Evolutionary conservation across 2,113 vertebrate species (phyloP).

Genomic region (Ctenomys sociabilis): DNA sequence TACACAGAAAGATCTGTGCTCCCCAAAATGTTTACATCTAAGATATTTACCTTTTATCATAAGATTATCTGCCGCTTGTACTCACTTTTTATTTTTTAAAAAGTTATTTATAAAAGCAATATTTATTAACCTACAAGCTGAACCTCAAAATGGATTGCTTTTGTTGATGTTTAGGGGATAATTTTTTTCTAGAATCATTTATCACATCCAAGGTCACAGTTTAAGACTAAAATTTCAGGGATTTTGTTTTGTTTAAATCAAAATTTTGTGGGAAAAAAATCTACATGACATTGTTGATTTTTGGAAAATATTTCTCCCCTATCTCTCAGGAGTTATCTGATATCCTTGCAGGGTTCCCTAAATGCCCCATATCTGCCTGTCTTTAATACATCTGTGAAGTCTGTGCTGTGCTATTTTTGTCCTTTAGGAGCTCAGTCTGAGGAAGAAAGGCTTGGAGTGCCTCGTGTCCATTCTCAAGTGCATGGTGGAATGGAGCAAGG

Average conservation of each 20-base stretch:
- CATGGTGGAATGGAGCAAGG: conserved; percentile 99
- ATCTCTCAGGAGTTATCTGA: background rate
- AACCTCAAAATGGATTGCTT: background rate
- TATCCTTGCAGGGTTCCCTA: background rate
- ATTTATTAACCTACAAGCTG: conserved; percentile 15
- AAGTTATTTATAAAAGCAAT: background rate
- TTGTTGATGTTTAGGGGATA: background rate
- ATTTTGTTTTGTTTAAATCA: background rate
- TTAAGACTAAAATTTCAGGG: conserved; percentile 3
- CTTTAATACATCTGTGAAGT: background rate
- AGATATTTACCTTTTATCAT: background rate
- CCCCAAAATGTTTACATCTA: background rate
- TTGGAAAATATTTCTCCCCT: background rate
- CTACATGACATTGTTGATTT: background rate
- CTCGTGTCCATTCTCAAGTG: conserved; percentile 98
- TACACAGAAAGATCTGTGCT: background rate
- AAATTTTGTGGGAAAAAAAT: background rate
- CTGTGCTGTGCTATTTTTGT: conserved; percentile 30
- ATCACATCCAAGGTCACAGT: background rate
- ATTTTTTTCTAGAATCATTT: background rate
- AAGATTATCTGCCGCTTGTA: background rate
- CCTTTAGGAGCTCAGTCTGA: conserved; percentile 94
- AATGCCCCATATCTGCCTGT: background rate
- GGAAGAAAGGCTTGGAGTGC: conserved; percentile 98
- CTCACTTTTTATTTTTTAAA: background rate